Base-by-base conservation (phyloP, 2,888 invertebrate genomes). In the Philereme transversata region DNA sequence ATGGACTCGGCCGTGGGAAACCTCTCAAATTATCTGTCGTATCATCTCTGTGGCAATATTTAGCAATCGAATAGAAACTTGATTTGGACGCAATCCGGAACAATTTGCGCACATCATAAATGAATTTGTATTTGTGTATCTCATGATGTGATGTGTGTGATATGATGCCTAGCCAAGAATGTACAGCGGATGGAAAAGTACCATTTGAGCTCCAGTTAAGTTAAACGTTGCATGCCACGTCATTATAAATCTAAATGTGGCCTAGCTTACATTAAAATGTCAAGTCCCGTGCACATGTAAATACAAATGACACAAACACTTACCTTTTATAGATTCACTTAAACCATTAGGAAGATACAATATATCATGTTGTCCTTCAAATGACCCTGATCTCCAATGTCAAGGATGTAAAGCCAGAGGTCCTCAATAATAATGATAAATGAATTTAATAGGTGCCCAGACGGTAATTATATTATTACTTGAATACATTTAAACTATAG, bases 1-100 rank as follows among this genome's bases (percentile, higher is more conserved):
- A 76, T 74, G 68, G 69, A 70, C 65, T 67, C 70, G 69, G 60
- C 71, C 74, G 71, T 75, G 71, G 70, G 74, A 76, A 73, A 66
- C 59, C 57, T 69, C 64, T 65, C 59, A 67, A 67, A 61, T 60
- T 63, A 55, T 60, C 56, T 52, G 51, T 40, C 51, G 50, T 10
- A 60, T 50, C 54, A 43, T 47, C 11, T 10, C 11, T 49, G 48
- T 6, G 5, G 5, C n/a, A 9, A 34, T 22, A n/a, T n/a, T n/a
- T n/a, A n/a, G n/a, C n/a, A 22, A 40, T 40, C 5, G 40, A 6
- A 40, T 40, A 40, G 4, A 40, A 40, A 40, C 40, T 40, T 40
- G 36, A 40, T 6, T 40, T 8, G 7, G 36, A 36, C 36, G 7
- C 36, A 36, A 36, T 36, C 36, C 7, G 36, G 7, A 36, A 4